Conservation (phyloP, 53 echinoderm and acorn worm species). For the Echinarachnius parma region DNA sequence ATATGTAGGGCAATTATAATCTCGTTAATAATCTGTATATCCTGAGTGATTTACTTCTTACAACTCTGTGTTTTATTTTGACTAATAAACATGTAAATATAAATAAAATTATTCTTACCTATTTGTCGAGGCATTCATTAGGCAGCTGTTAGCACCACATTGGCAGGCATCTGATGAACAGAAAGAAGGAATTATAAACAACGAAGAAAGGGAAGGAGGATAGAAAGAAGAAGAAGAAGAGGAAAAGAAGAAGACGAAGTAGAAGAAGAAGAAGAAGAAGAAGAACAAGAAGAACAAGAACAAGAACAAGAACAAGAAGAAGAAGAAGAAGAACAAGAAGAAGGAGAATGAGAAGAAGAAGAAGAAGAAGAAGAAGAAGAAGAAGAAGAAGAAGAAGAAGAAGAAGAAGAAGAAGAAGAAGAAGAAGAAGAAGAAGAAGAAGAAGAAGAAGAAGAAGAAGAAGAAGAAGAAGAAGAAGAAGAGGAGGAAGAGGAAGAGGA, state of each 20-base stretch:
- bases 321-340: background rate
- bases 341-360: too few species aligned
- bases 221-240: background rate
- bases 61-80: too few species aligned
- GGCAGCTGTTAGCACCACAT: slow-evolving; percentile 1
- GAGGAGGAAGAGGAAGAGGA: background rate
- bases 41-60: too few species aligned
- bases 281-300: background rate
- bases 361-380: background rate
- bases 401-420: slow-evolving; percentile 7
- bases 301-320: too few species aligned
- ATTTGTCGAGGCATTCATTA: slow-evolving; percentile 7
- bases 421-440: background rate
- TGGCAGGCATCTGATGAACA: slow-evolving; percentile 16
- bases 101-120: too few species aligned
- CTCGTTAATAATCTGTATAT: too few species aligned
- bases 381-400: background rate
- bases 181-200: background rate
- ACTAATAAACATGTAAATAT: too few species aligned
- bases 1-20: too few species aligned
- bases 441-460: background rate
- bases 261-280: background rate
- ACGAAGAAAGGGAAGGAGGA: background rate
- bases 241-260: background rate
- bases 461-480: background rate